Base-by-base conservation (phyloP, 2,888 invertebrate species). In the Andrena flavipes region DNA sequence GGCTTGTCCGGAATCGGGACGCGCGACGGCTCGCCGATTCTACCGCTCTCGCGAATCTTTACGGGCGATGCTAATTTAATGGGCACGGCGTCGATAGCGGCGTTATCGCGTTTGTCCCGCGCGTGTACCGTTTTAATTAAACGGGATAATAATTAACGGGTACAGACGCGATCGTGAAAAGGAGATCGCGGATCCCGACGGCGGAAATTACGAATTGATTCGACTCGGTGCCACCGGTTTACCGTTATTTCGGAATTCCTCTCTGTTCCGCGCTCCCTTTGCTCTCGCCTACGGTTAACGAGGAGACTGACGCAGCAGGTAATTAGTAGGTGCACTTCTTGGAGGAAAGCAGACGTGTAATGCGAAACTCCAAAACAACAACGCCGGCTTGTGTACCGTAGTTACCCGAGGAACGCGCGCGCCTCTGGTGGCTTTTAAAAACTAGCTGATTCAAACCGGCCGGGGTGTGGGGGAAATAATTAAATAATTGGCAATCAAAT, bases 241-340 rank as follows among this genome's bases (percentile, higher is more conserved):
- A 74, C 74, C 59, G 74, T 84, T 74, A 82, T 79, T 79, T 84
- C 63, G 59, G 62, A 23, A 75, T 62, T 80, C 48, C 30, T 49
- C 69, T 33, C 35, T 48, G 56, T 71, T 76, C 76, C 30, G 13
- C 62, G 67, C 62, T 76, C 73, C 16, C 79, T 78, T 83, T 78
- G 69, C 80, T 78, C 56, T 26, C 84, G 70, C 86, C 86, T 68
- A 78, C 77, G 63, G 76, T 75, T 88, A 87, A 86, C 79, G 87
- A 87, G 85, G 75, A 87, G 85, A 84, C 87, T 87, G 87, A 87
- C 87, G 81, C 86, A 74, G 80, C 71, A 77, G 84, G 76, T 87
- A 87, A 87, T 87, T 87, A 88, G 86, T 88, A 88, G 84, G 82
- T 84, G 73, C 86, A 86, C 88, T 86, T 83, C 88, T 88, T 82